Base-by-base conservation (phyloP, 2,797 vertebrate genomes). In the Bufotes viridis region DNA sequence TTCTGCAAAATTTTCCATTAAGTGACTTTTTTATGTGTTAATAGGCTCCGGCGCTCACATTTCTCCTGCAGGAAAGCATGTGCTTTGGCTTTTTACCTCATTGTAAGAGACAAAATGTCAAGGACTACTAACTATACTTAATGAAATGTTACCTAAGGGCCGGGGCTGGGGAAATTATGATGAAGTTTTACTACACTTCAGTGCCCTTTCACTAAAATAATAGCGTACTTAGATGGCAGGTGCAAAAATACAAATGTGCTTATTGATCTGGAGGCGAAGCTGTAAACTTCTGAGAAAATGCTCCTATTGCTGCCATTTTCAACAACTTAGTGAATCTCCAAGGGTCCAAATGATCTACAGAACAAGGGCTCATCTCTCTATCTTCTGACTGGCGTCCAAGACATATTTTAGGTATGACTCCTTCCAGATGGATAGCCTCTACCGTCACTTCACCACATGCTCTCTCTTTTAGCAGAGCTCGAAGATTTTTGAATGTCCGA, bases 131-230 rank as follows among this genome's bases (percentile, higher is more conserved):
- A 82, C 60, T 84, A 34, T 72, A 60, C 63, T 78, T 81, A 72
- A 81, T 80, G 34, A 14, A 63, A 84, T 84, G 75, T 70, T 42
- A 79, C 87, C 81, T 29, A 26, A 84, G 70, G 75, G 75, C 81
- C 63, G 7, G 29, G 18, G 13, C 34, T 49, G 74, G 22, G 18
- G 61, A 87, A 83, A 53, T 69, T n/a, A 82, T 57, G 72, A 83
- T 82, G 12, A 82, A 76, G 79, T 49, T 87, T 82, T 53, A 76
- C n/a, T 57, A 67, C 81, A 82, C 15, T 76, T 82, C 57, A 20
- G 85, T 81, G 63, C 24, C 26, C 65, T 63, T 72, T 58, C 24
- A 7, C 61, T 22, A 55, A 11, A 51, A 60, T 60, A 75, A 75
- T 61, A 34, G 22, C 29, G 6, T 61, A 24, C 42, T n/a, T 6